phyloP scores from a whole-genome alignment of 92 coral and sea anemone genomes.

The Phenganax stokvisi region DNA sequence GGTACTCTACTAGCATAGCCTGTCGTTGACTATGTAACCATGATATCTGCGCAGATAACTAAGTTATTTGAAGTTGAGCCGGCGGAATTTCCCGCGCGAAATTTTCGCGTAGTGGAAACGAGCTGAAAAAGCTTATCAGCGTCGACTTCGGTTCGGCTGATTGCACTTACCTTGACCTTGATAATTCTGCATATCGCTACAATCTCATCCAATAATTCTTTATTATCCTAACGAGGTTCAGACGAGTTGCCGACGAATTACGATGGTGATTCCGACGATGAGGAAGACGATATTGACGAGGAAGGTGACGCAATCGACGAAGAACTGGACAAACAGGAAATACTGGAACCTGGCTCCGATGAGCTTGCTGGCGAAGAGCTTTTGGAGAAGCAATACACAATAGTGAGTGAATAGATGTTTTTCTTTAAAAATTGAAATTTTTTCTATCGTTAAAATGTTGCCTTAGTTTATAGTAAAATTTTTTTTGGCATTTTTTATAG shows the following conservation, averaged over 20 bases:
- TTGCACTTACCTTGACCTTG: no score
- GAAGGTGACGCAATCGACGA: constrained; percentile 95
- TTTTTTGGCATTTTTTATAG: constrained; percentile 17
- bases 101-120: no score
- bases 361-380: constrained; percentile 85
- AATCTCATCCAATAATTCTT: neutral
- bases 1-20: no score
- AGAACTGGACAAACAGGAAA: constrained; percentile 83
- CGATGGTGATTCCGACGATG: constrained; percentile 88
- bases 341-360: constrained; percentile 56
- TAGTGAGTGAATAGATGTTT: constrained; percentile 41
- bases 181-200: no score
- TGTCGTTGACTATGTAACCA: no score
- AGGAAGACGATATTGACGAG: constrained; percentile 96
- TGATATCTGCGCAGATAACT: no score
- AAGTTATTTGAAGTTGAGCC: no score
- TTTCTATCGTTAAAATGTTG: neutral
- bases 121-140: neutral
- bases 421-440: no score
- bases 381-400: constrained; percentile 53
- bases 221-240: constrained; percentile 21
- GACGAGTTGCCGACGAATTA: constrained; percentile 83
- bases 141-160: neutral
- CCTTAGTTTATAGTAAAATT: neutral
- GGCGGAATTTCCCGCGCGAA: no score